These are phyloP conservation scores for Tetramorium bicarinatum DNA, from an alignment of 2,888 invertebrate genomes.

Conservation along the genomic window DNA sequence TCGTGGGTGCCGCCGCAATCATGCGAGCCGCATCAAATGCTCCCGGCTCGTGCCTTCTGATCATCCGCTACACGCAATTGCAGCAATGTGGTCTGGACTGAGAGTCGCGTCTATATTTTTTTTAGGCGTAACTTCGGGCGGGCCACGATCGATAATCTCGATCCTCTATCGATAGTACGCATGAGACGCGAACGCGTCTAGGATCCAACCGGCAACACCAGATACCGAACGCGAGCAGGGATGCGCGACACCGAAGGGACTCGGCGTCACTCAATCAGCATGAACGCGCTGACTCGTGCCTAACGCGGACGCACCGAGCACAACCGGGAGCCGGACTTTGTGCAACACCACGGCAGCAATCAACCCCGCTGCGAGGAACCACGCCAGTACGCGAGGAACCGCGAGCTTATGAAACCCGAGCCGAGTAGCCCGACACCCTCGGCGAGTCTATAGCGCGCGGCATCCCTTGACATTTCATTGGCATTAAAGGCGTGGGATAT, in stretches of 20 bases:
- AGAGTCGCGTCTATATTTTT: background rate
- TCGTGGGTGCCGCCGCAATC: conserved; percentile 21
- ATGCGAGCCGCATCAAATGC: conserved; percentile 22
- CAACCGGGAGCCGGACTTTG: conserved; percentile 58
- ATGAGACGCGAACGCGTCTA: conserved; percentile 22
- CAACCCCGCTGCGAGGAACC: conserved; percentile 60
- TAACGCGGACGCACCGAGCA: conserved; percentile 45
- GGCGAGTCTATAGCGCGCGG: conserved; percentile 77
- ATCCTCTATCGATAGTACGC: conserved; percentile 7
- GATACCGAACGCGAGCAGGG: conserved; percentile 27
- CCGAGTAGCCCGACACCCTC: conserved; percentile 71
- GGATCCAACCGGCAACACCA: conserved; percentile 1
- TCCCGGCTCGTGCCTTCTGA: background rate
- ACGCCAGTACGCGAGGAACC: conserved; percentile 55
- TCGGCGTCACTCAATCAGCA: conserved; percentile 51
- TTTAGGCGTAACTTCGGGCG: background rate
- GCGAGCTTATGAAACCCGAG: conserved; percentile 64
- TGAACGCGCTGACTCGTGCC: conserved; percentile 48
- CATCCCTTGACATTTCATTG: conserved; percentile 83
- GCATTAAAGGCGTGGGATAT: conserved; percentile 78
- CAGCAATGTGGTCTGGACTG: background rate
- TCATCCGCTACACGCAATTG: background rate
- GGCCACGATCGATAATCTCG: background rate
- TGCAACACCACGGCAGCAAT: conserved; percentile 50
- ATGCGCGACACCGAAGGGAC: background rate